phyloP scores from a whole-genome alignment of 2,113 vertebrate species.

The Bubalus kerabau region DNA sequence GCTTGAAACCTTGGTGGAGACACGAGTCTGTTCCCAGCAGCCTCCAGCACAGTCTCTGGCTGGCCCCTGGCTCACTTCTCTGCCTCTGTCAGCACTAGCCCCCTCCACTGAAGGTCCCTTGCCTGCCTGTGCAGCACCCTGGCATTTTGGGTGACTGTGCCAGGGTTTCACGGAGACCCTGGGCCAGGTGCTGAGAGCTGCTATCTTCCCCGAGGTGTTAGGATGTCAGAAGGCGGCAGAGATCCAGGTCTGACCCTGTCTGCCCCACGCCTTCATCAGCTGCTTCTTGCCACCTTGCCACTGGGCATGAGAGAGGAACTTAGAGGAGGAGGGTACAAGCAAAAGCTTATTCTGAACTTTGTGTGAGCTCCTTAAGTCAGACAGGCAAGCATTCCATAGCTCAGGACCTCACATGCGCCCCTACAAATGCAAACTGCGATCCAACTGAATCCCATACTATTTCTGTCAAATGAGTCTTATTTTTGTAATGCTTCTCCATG shows the following conservation, averaged over 20 bases:
- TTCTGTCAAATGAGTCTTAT: not conserved
- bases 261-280: not conserved
- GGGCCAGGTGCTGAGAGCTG: not conserved
- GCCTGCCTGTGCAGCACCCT: not conserved
- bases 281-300: not conserved
- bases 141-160: not conserved
- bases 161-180: not conserved
- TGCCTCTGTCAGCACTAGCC: not conserved
- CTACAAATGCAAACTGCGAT: not conserved
- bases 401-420: not conserved
- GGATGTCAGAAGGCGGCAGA: not conserved
- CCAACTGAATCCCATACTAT: fast-evolving
- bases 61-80: not conserved
- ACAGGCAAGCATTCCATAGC: not conserved
- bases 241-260: not conserved
- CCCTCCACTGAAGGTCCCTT: not conserved
- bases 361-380: not conserved
- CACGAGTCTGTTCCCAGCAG: not conserved
- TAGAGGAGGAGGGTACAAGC: not conserved
- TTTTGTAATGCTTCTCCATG: not conserved
- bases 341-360: not conserved
- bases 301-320: not conserved
- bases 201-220: not conserved
- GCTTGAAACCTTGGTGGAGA: not conserved
- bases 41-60: not conserved